Conservation (phyloP, 2,113 vertebrate genomes). For the Danionella cerebrum region DNA sequence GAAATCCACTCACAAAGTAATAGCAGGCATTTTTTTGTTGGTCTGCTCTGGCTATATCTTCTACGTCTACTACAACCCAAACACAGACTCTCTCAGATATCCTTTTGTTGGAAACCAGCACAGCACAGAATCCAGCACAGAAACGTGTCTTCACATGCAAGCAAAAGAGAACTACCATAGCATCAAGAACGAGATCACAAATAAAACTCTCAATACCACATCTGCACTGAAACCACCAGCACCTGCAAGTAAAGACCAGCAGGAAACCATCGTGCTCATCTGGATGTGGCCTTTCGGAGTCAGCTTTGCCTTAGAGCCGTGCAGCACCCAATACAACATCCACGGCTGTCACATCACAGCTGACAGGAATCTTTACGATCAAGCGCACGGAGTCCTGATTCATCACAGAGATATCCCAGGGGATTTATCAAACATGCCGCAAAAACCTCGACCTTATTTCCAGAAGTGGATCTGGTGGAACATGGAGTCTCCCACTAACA, state of each 20-base stretch:
- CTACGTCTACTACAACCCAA: not conserved
- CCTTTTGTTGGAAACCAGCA: not conserved
- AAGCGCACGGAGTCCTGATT: constrained; percentile 3
- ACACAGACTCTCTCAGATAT: not conserved
- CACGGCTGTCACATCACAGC: constrained; percentile 3
- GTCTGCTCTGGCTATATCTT: not conserved
- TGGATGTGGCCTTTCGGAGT: constrained; percentile 13
- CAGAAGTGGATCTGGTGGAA: constrained; percentile 35
- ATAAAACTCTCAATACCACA: not conserved
- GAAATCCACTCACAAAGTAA: not conserved
- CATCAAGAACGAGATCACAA: not conserved
- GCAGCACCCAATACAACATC: not conserved
- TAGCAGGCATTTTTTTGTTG: not conserved
- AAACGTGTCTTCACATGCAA: not conserved
- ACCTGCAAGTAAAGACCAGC: not conserved
- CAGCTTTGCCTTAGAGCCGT: not conserved
- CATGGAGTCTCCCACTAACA: constrained; percentile 30
- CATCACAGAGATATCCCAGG: constrained; percentile 4
- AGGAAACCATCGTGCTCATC: not conserved
- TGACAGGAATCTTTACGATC: not conserved
- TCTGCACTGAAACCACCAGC: not conserved
- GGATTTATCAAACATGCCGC: not conserved
- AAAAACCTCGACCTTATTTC: not conserved
- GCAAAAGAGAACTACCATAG: not conserved
- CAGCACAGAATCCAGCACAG: not conserved